phyloP scores from a whole-genome alignment of 2,888 invertebrate species.

The Urechis unicinctus region DNA sequence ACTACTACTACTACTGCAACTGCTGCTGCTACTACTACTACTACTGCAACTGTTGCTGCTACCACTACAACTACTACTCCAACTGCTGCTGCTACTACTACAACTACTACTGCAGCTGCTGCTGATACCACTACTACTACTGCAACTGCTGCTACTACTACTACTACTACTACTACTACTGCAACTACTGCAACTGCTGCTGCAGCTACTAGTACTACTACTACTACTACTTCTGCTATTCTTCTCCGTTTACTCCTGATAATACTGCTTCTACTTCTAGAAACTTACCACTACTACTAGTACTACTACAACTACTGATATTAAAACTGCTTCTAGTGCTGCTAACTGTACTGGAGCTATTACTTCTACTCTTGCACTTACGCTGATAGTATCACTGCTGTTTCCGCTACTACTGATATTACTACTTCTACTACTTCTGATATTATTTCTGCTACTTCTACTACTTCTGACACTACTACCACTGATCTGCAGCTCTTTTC shows the following conservation, averaged over 20 bases:
- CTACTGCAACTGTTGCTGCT: constrained; percentile 6
- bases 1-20: background rate
- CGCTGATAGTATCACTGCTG: no score
- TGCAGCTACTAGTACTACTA: background rate
- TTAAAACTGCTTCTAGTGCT: background rate
- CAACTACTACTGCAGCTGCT: constrained; percentile 11
- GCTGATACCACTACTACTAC: constrained; percentile 7
- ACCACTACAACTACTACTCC: constrained; percentile 7
- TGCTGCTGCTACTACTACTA: constrained; percentile 3
- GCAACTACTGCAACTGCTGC: background rate
- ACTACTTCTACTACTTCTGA: no score
- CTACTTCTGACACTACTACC: no score
- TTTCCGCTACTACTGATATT: no score
- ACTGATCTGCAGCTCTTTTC: no score
- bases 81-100: constrained; percentile 7
- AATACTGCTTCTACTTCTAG: background rate
- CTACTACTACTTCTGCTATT: background rate
- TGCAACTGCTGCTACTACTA: constrained; percentile 7
- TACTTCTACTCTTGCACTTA: background rate
- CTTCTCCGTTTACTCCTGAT: no score
- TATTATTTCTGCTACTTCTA: no score
- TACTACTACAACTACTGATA: background rate
- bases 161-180: constrained; percentile 11
- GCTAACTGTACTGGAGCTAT: background rate
- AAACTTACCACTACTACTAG: constrained; percentile 1